Percentiles rank a stretch among this genome's conserved stretches.
These are phyloP conservation scores for Nowickia ferox DNA, from an alignment of 2,888 invertebrate species.

Conservation along the genomic window DNA sequence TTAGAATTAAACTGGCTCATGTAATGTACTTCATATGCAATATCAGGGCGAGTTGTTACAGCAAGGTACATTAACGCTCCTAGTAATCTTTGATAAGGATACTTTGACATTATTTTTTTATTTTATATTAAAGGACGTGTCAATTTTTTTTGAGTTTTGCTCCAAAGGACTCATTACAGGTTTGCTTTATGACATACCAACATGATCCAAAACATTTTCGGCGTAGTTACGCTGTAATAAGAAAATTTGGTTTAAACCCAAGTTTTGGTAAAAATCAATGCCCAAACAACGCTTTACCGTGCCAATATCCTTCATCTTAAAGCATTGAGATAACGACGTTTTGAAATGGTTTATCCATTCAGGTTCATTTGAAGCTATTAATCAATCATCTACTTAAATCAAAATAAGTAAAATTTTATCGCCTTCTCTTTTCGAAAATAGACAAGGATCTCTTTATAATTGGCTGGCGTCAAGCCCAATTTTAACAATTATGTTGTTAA, in stretches of 20 bases:
- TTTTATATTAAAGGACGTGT: too few species aligned
- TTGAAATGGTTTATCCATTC: constrained; percentile 56
- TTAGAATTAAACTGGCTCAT: too few species aligned
- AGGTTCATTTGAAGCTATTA: constrained; percentile 68
- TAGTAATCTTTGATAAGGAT: too few species aligned
- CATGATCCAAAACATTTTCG: constrained; percentile 58
- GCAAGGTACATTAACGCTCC: too few species aligned
- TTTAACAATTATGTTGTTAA: constrained; percentile 53
- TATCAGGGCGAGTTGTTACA: too few species aligned
- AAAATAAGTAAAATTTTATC: constrained; percentile 63
- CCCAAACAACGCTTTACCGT: constrained; percentile 65
- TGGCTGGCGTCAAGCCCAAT: constrained; percentile 63
- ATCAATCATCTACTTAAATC: constrained; percentile 70
- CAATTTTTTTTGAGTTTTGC: too few species aligned
- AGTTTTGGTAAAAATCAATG: constrained; percentile 65
- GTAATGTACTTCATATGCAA: too few species aligned
- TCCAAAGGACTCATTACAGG: too few species aligned
- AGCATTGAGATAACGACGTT: constrained; percentile 45
- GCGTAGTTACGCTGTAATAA: constrained; percentile 61
- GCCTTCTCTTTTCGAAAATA: constrained; percentile 61
- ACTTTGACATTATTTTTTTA: too few species aligned
- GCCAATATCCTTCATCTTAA: constrained; percentile 72
- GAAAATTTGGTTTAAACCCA: constrained; percentile 41
- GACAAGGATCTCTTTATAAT: constrained; percentile 67
- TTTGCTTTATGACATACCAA: constrained; percentile 61